Evolutionary conservation across 2,888 invertebrate genomes (phyloP), one percentile per base, ranked within the genome.

Genomic region (Nematopogon swammerdamellus): DNA sequence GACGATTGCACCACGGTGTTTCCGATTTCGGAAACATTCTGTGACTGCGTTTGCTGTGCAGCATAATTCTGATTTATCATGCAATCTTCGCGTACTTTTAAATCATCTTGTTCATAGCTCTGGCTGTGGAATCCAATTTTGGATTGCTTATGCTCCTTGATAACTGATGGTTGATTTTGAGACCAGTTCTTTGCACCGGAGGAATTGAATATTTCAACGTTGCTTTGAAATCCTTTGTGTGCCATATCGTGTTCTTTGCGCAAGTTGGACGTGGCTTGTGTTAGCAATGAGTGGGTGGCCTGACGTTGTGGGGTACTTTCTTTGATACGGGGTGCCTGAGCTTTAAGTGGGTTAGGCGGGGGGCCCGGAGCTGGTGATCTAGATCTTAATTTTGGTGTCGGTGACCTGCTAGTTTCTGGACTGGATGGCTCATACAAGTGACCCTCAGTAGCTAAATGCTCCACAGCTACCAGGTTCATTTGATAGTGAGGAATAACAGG

Each of bases 401-500:
- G 86, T 2, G 87, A 86, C 51, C 85, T 80, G 49, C 86, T 86
- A 49, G 67, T 63, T 57, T 79, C 81, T 14, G 84, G 82, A 60
- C 80, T 82, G 45, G 75, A 77, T 18, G 85, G 85, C 56, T 88
- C 84, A 56, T 84, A 83, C 49, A 83, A 62, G 55, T 84, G 82
- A 44, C 80, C 76, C 59, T 82, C 82, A 2, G 84, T 73, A 4
- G 88, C 83, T 49, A 70, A 60, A 60, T 84, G 84, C 61, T 86
- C 84, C 44, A 85, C 85, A n/a, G 86, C 82, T 29, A 88, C 85
- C 56, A 91, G 75, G 66, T 88, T 87, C 67, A 86, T 86, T 69
- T 92, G 92, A 63, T 92, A 92, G 59, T 84, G 85, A 8, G 92
- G 92, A 56, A 92, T 85, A 47, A 85, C 80, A 11, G 90, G 85